Base-by-base conservation (phyloP, 2,113 vertebrate genomes). In the Amia ocellicauda region DNA sequence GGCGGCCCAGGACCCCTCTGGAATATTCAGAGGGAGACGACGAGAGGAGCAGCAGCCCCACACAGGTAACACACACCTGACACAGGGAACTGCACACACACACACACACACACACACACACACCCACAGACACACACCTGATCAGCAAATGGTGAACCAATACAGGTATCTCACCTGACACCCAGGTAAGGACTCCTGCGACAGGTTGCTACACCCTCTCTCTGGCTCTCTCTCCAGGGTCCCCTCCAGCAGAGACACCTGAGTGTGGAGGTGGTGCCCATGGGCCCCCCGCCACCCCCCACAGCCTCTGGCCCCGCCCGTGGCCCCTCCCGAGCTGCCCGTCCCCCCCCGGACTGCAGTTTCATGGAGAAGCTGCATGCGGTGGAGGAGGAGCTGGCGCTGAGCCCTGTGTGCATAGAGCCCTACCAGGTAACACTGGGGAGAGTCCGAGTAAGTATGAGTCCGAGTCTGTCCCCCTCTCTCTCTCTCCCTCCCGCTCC, bases 361-460 rank as follows among this genome's bases (percentile, higher is more conserved):
- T 99, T 99, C 78, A 90, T 99, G 88, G 95, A 99, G 83, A 93
- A 96, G 60, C 83, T 99, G 7, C 88, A 97, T 0, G 95, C 96
- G 0, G 97, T 99, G 62, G 94, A 98, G 47, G 92, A 93, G 8
- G 95, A 98, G 59, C 47, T 98, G 73, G 90, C 88, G 7, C 88
- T 83, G 0, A 90, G 87, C 73, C 83, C 88, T 0, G 67, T 92
- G 4, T 92, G 87, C 80, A 82, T 94, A 81, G 91, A 89, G 36
- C 80, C 88, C 29, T 91, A 85, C 68, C 93, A 96, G 92, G 95
- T 98, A 80, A 43, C 0, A 0, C 0, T 1, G 10, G 58, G 41
- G 19, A 4, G 5, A 16, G n/a, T 61, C 0, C 5, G 3, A 3
- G 0, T 5, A 19, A 28, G 0, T 0, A 19, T 16, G 9, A 1